phyloP scores from a whole-genome alignment of 2,113 vertebrate species.

The Genyomyrus donnyi region DNA sequence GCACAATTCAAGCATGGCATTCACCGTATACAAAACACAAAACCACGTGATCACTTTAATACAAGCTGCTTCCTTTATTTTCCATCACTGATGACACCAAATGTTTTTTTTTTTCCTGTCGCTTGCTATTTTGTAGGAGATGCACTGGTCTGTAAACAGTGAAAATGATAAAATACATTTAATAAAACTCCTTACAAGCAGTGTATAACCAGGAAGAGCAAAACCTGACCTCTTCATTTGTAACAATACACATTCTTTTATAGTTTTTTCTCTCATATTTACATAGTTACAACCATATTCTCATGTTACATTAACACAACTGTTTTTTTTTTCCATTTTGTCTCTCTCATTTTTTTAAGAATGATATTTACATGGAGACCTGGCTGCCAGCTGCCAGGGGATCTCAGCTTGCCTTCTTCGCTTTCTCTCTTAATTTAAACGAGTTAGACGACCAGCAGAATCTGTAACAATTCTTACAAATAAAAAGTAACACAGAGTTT shows the following conservation, averaged over 20 bases:
- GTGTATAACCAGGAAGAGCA: constrained; percentile 49
- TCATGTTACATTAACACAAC: constrained; percentile 46
- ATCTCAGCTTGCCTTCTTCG: constrained; percentile 50
- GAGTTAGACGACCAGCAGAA: constrained; percentile 60
- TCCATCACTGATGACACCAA: constrained; percentile 73
- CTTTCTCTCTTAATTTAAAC: constrained; percentile 44
- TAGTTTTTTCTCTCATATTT: constrained; percentile 63
- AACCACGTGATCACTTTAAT: constrained; percentile 35
- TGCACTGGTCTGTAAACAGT: constrained; percentile 74
- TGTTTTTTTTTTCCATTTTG: constrained; percentile 27
- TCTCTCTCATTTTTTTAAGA: constrained; percentile 59
- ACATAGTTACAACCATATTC: constrained; percentile 59
- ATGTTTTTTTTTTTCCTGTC: constrained; percentile 37
- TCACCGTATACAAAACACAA: constrained; percentile 16
- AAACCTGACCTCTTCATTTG: constrained; percentile 39
- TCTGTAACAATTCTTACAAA: constrained; percentile 50
- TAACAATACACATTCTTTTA: constrained; percentile 58
- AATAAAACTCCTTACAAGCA: constrained; percentile 63
- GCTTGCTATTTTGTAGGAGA: constrained; percentile 68
- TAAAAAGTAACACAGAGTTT: constrained; percentile 61
- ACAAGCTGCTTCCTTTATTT: constrained; percentile 81
- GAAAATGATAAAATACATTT: constrained; percentile 68
- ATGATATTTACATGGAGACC: constrained; percentile 68
- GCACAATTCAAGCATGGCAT: not conserved
- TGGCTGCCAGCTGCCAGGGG: constrained; percentile 70